Evolutionary conservation across 2,113 vertebrate species (phyloP).

Genomic region (Xiphophorus hellerii): DNA sequence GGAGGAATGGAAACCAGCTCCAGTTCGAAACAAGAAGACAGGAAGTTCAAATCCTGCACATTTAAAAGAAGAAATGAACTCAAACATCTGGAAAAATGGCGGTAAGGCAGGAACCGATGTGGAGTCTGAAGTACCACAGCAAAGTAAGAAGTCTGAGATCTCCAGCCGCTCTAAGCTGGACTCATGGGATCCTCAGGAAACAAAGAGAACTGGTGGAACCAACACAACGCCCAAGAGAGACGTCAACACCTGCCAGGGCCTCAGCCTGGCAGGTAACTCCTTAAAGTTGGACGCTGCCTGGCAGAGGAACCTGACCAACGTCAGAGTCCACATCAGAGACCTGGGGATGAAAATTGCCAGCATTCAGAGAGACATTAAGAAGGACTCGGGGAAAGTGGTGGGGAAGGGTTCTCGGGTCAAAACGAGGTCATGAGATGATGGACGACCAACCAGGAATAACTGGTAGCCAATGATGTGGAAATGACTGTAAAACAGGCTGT

Average conservation of each 20-base stretch:
- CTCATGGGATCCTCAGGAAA: conserved; percentile 13
- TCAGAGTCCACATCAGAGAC: conserved; percentile 64
- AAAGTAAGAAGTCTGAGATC: not conserved
- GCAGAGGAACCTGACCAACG: conserved; percentile 46
- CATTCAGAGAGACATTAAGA: conserved; percentile 25
- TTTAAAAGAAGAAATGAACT: not conserved
- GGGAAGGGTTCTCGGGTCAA: conserved; percentile 28
- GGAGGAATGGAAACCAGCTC: not conserved
- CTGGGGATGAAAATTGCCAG: conserved; percentile 24
- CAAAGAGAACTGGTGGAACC: not conserved
- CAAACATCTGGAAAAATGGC: not conserved
- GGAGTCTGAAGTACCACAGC: not conserved
- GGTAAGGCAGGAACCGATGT: not conserved
- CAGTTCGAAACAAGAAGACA: conserved; percentile 3
- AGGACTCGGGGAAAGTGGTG: conserved; percentile 4
- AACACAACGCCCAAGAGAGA: conserved; percentile 6
- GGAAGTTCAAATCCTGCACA: not conserved
- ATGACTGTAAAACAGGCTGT: conserved; percentile 10
- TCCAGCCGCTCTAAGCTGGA: not conserved
- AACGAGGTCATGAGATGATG: conserved; percentile 33
- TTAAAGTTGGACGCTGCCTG: conserved; percentile 49
- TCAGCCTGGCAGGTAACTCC: conserved; percentile 5
- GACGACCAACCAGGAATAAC: not conserved
- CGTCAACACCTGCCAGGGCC: not conserved
- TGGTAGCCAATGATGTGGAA: too few species aligned